A percentile compares a stretch with the other conserved stretches of the same genome.
These are phyloP conservation scores for Crossocerus cetratus DNA, from an alignment of 2,888 invertebrate species.

Conservation along the genomic window DNA sequence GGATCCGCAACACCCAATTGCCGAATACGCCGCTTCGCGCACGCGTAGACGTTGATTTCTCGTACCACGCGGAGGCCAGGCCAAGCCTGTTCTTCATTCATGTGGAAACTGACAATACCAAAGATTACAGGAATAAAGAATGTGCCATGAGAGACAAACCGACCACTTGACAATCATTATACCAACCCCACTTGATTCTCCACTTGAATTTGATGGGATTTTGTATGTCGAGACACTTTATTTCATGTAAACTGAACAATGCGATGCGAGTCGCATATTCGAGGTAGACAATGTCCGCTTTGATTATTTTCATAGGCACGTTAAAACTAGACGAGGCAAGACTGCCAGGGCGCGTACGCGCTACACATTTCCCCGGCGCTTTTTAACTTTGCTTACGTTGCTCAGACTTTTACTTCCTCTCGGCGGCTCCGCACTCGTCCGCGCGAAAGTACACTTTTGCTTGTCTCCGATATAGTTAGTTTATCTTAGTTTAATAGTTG, in stretches of 20 bases:
- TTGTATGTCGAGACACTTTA: slow-evolving; percentile 31
- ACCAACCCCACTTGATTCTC: no score
- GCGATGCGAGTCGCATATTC: slow-evolving; percentile 1
- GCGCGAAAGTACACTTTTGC: slow-evolving; percentile 2
- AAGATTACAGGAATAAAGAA: slow-evolving; percentile 56
- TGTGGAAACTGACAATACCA: slow-evolving; percentile 44
- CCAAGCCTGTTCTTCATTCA: slow-evolving; percentile 44
- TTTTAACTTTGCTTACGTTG: background rate
- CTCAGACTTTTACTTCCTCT: slow-evolving; percentile 28
- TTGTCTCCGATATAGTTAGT: slow-evolving; percentile 32
- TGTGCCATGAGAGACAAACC: slow-evolving; percentile 33
- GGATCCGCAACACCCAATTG: slow-evolving; percentile 16
- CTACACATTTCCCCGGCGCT: no score
- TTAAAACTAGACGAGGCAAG: slow-evolving; percentile 16
- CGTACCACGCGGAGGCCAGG: slow-evolving; percentile 18
- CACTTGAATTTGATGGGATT: background rate
- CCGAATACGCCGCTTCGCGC: slow-evolving; percentile 25
- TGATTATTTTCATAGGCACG: background rate
- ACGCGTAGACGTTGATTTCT: slow-evolving; percentile 27
- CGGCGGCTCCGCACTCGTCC: background rate
- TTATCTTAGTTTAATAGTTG: no score
- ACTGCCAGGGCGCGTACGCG: no score
- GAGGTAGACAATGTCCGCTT: no score
- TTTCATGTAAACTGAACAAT: slow-evolving; percentile 29
- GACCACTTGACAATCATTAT: no score